Evolutionary conservation across 2,113 vertebrate species (phyloP).

Genomic region (Emydura subglobosa): DNA sequence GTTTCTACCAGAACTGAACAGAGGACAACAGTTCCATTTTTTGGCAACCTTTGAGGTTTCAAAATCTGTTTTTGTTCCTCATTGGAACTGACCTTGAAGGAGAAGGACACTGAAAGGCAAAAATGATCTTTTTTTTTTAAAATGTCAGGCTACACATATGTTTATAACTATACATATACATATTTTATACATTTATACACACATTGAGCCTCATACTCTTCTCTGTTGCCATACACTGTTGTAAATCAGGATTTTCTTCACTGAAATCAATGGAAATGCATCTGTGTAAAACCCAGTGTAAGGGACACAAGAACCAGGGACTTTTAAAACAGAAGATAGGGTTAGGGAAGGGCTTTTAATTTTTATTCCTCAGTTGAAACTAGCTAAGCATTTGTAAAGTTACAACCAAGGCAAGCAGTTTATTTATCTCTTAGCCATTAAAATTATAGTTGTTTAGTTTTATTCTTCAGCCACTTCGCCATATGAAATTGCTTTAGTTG

Average conservation of each 20-base stretch:
- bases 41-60: neutral
- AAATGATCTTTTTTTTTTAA: neutral
- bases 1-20: too few relatives aligned
- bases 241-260: neutral
- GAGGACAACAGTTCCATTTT: neutral
- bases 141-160: neutral
- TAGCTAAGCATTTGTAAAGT: neutral
- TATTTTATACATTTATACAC: neutral
- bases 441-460: neutral
- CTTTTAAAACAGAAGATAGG: neutral
- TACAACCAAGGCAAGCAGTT: neutral
- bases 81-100: neutral
- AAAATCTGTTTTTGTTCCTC: neutral
- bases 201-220: neutral
- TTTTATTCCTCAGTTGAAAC: neutral
- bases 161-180: neutral
- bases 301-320: neutral
- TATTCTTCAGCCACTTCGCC: neutral
- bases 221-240: rapidly evolving
- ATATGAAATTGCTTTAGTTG: neutral
- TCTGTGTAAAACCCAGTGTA: rapidly evolving
- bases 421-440: neutral
- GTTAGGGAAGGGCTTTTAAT: neutral
- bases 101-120: neutral
- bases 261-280: neutral